These are phyloP conservation scores for Polyommatus icarus DNA, from an alignment of 2,888 invertebrate genomes.

Conservation along the genomic window DNA sequence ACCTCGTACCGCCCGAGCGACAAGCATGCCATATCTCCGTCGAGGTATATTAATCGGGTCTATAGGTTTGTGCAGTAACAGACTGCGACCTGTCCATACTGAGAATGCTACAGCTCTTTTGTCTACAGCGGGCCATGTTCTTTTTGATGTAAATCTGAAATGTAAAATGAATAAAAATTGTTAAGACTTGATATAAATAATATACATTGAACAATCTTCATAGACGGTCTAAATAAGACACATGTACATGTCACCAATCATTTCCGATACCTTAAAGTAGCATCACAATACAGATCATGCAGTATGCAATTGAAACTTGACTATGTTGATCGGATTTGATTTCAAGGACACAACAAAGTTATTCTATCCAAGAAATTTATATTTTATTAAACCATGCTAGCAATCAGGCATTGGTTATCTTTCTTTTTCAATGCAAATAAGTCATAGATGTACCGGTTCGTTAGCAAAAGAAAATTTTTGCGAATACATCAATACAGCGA, in stretches of 20 bases:
- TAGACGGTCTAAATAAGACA: not conserved
- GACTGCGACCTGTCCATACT: conserved; percentile 68
- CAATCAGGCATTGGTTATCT: not conserved
- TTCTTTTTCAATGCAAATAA: not conserved
- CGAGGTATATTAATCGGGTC: conserved; percentile 64
- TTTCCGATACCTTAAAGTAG: too few species aligned
- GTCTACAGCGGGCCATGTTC: conserved; percentile 64
- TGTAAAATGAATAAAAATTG: not conserved
- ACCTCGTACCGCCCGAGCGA: conserved; percentile 85
- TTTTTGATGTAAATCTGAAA: conserved; percentile 57
- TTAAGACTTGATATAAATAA: not conserved
- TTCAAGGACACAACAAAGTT: not conserved
- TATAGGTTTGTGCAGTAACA: conserved; percentile 63
- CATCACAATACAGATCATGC: not conserved
- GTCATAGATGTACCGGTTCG: not conserved
- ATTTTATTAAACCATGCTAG: not conserved
- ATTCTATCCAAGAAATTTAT: not conserved
- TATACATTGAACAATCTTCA: not conserved
- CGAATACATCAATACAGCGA: not conserved
- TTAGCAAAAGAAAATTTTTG: not conserved
- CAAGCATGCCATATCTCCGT: conserved; percentile 84
- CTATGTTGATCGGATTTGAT: not conserved
- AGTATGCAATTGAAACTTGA: not conserved
- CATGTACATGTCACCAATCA: not conserved
- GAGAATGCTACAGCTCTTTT: conserved; percentile 73